Percentiles rank a stretch among this genome's conserved stretches.
Conservation (phyloP, 92 coral and sea anemone species). For the Phymanthus crucifer region DNA sequence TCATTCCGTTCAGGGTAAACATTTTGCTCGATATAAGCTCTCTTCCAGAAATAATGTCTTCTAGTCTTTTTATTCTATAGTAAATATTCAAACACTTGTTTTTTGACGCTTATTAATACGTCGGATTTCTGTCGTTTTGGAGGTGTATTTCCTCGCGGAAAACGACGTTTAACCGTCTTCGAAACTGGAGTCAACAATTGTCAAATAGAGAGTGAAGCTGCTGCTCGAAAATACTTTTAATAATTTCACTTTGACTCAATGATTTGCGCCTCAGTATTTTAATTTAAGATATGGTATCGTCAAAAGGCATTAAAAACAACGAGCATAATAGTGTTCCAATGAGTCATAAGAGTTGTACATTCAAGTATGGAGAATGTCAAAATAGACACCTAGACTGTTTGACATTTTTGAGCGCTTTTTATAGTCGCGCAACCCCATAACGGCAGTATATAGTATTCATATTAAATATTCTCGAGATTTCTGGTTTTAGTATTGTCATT, state of each 20-base stretch:
- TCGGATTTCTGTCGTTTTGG: neutral
- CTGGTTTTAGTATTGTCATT: conserved; percentile 6
- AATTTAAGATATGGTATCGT: neutral
- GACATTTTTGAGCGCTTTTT: conserved; percentile 19
- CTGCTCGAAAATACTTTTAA: neutral
- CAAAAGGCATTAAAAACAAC: conserved; percentile 9
- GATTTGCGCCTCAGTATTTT: neutral
- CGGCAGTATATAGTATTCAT: neutral
- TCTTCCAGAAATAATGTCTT: neutral
- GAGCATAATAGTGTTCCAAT: conserved; percentile 8
- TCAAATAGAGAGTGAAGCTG: neutral
- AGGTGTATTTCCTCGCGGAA: neutral
- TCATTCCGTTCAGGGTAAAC: conserved; percentile 21
- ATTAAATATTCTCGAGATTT: neutral
- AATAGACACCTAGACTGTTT: conserved; percentile 24
- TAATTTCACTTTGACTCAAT: neutral
- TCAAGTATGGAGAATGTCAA: conserved; percentile 16
- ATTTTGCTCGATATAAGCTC: neutral
- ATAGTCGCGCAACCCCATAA: conserved; percentile 2
- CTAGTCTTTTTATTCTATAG: neutral
- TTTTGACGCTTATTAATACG: neutral
- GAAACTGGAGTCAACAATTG: neutral
- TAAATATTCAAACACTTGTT: neutral
- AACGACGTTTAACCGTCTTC: neutral
- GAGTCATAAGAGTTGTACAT: neutral